A percentile compares a stretch with the other conserved stretches of the same genome.
phyloP scores from a whole-genome alignment of 2,888 invertebrate species.

The Chromoteleia sp. region DNA sequence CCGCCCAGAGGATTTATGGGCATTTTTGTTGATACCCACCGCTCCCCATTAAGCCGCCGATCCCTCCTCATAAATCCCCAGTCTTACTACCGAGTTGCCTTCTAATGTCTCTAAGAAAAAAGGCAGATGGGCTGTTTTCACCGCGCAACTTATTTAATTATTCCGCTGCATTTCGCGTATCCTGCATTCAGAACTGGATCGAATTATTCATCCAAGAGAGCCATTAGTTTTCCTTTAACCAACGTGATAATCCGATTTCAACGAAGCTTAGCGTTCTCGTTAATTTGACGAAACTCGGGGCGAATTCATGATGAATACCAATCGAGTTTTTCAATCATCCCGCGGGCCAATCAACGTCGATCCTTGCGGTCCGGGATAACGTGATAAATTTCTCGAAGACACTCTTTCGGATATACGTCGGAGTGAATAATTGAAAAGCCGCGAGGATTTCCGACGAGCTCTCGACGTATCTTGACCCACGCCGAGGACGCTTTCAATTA shows the following conservation, averaged over 20 bases:
- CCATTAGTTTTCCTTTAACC: neutral
- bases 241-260: neutral
- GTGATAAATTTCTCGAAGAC: constrained; percentile 27
- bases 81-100: no score
- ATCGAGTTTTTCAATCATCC: constrained; percentile 14
- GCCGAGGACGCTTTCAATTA: constrained; percentile 15
- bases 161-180: no score
- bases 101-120: no score
- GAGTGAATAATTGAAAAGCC: constrained; percentile 41
- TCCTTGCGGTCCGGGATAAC: neutral
- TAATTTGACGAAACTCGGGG: neutral
- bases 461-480: constrained; percentile 31
- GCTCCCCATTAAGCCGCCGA: no score
- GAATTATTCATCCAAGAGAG: neutral
- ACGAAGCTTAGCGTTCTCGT: neutral
- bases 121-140: neutral
- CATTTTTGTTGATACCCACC: neutral
- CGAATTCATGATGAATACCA: neutral
- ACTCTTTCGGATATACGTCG: constrained; percentile 4
- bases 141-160: neutral
- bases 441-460: constrained; percentile 26
- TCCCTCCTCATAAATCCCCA: neutral
- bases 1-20: neutral
- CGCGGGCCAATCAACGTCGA: constrained; percentile 3
- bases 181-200: neutral